phyloP scores from a whole-genome alignment of 2,888 invertebrate species.

The Kuschelorhynchus macadamiae region DNA sequence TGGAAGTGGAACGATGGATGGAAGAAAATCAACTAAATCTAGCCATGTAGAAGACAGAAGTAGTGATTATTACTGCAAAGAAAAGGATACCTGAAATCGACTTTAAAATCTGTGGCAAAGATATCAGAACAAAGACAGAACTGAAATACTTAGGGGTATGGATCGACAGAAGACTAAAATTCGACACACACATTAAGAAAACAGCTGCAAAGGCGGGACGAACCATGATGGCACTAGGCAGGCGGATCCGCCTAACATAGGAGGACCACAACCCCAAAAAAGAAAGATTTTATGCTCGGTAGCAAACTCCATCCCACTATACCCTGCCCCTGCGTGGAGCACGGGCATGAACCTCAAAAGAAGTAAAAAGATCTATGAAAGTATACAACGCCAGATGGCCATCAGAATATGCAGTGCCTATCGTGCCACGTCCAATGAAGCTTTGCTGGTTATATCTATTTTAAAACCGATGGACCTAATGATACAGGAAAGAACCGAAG shows the following conservation, averaged over 20 bases:
- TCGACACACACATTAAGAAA: not conserved
- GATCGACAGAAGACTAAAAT: not conserved
- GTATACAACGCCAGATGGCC: not conserved
- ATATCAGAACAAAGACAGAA: not conserved
- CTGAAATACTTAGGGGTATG: not conserved
- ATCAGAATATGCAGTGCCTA: not conserved
- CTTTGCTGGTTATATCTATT: not conserved
- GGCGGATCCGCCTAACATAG: not conserved
- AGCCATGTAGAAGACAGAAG: slow-evolving; percentile 58
- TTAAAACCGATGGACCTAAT: not conserved
- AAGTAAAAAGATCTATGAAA: not conserved
- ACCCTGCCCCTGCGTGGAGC: not conserved
- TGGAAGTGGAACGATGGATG: slow-evolving; percentile 18
- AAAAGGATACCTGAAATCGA: not conserved
- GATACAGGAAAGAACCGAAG: not conserved
- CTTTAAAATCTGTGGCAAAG: not conserved
- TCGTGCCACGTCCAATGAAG: not conserved
- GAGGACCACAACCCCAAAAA: not conserved
- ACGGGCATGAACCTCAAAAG: not conserved
- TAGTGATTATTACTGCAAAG: slow-evolving; percentile 5
- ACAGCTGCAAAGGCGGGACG: not conserved
- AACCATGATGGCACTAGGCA: not conserved
- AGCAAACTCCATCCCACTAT: not conserved
- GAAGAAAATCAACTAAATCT: slow-evolving; percentile 54
- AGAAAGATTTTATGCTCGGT: not conserved